Conservation (phyloP, 2,888 invertebrate species). For the Aspidiotus destructor region DNA sequence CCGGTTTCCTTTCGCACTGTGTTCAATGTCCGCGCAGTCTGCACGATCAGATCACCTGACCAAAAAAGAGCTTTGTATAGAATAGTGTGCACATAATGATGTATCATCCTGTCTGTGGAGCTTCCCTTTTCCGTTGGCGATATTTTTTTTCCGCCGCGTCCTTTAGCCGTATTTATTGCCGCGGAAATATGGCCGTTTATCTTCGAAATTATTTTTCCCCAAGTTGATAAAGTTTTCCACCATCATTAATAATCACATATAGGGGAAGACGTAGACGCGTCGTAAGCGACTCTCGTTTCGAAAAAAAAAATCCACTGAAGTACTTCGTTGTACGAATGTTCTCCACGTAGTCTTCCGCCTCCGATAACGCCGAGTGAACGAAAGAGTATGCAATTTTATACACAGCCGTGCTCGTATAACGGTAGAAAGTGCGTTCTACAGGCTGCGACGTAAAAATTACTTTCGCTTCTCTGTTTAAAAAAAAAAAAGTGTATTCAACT, state of each 20-base stretch:
- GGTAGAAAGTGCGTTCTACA: background rate
- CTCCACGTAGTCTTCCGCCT: background rate
- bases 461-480: too few relatives aligned
- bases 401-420: background rate
- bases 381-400: conserved; percentile 6
- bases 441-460: too few relatives aligned
- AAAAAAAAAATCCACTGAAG: too few relatives aligned
- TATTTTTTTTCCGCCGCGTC: background rate
- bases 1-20: too few relatives aligned
- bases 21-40: too few relatives aligned
- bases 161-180: conserved; percentile 6
- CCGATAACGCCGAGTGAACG: background rate
- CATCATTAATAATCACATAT: conserved; percentile 6
- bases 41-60: too few relatives aligned
- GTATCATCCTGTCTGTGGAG: too few relatives aligned
- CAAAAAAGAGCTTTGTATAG: too few relatives aligned
- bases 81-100: too few relatives aligned
- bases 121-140: background rate
- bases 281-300: too few relatives aligned
- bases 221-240: conserved; percentile 9
- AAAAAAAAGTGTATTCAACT: conserved; percentile 45
- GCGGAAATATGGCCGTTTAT: conserved; percentile 11
- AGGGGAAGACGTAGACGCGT: background rate
- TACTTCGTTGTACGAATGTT: too few relatives aligned
- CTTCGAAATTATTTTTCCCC: conserved; percentile 3